Conservation (phyloP, 2,888 invertebrate species). For the Epinotia nisella region DNA sequence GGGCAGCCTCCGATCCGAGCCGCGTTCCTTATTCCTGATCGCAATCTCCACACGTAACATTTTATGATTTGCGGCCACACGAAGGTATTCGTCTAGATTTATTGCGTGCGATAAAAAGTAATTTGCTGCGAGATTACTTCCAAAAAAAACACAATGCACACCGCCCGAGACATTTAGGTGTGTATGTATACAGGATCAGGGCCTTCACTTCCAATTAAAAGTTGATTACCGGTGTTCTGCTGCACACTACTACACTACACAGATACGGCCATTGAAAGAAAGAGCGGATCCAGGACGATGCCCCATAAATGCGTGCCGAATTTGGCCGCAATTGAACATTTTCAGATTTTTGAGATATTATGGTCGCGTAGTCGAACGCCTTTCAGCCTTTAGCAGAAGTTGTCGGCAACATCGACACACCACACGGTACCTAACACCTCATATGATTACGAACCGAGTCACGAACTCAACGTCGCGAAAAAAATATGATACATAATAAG, state of each 20-base stretch:
- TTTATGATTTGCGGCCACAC: constrained; percentile 1
- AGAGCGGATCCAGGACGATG: too few relatives aligned
- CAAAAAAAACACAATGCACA: neutral
- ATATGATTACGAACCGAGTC: constrained; percentile 19
- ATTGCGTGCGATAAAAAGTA: constrained; percentile 6
- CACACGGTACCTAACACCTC: neutral
- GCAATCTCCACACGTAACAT: neutral
- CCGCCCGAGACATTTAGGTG: neutral
- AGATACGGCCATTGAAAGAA: too few relatives aligned
- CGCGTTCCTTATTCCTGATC: neutral
- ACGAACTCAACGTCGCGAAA: constrained; percentile 13
- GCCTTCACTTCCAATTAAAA: neutral
- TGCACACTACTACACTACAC: neutral
- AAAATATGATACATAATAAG: constrained; percentile 22
- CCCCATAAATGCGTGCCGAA: too few relatives aligned
- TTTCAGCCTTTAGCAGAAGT: neutral
- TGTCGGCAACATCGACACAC: neutral
- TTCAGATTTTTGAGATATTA: too few relatives aligned
- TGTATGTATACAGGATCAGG: neutral
- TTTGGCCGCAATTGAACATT: too few relatives aligned
- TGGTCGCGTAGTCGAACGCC: neutral
- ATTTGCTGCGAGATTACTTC: constrained; percentile 4
- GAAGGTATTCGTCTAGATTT: constrained; percentile 11
- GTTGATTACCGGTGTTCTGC: neutral
- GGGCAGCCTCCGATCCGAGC: neutral